These are phyloP conservation scores for Protobothrops mucrosquamatus DNA, from an alignment of 2,113 vertebrate genomes.

Conservation along the genomic window DNA sequence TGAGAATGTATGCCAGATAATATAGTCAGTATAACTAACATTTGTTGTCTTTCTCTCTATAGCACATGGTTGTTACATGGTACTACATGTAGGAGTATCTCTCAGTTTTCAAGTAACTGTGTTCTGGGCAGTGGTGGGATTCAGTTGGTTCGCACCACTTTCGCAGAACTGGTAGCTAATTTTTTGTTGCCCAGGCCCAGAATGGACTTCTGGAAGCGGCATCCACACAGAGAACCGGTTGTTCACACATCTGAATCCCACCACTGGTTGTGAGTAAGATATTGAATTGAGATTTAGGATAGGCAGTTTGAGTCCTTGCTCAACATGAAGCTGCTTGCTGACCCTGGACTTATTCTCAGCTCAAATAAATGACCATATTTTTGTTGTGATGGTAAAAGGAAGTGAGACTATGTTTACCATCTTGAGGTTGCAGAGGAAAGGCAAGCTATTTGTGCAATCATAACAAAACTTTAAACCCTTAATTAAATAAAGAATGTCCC, in stretches of 20 bases:
- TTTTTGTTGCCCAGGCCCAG: no score
- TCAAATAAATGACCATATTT: background rate
- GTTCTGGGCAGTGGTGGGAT: background rate
- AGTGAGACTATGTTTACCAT: background rate
- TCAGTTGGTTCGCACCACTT: no score
- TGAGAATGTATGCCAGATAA: background rate
- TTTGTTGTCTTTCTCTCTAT: background rate
- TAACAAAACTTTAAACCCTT: conserved; percentile 20
- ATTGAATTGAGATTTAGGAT: background rate
- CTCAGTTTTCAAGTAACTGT: background rate
- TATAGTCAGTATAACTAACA: background rate
- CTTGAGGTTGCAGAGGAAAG: background rate
- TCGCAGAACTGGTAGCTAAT: accelerated
- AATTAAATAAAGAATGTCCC: conserved; percentile 23
- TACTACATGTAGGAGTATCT: no score
- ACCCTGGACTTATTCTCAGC: background rate
- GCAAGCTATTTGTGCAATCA: background rate
- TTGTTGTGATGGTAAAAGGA: background rate
- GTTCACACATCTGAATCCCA: no score
- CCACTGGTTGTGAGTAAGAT: background rate
- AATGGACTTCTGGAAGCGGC: no score
- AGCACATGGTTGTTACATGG: background rate
- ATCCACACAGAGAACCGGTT: no score
- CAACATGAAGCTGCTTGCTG: background rate
- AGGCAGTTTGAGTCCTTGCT: background rate